These are phyloP conservation scores for Allophyes oxyacanthae DNA, from an alignment of 2,888 invertebrate genomes.

Conservation along the genomic window DNA sequence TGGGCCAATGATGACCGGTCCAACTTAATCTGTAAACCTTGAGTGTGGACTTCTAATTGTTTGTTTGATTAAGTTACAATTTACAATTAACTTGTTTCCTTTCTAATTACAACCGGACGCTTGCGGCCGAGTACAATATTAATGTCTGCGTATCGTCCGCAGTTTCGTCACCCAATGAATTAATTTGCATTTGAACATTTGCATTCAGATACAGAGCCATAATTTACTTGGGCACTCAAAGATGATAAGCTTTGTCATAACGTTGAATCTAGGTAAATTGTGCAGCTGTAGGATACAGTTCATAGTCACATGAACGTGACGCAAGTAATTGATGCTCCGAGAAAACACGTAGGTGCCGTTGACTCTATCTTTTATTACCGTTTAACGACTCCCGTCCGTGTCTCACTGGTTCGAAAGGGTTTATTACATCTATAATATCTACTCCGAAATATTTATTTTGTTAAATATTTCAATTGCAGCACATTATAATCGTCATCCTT, in stretches of 20 bases:
- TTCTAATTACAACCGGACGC: too few species aligned
- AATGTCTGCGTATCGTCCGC: too few species aligned
- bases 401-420: constrained; percentile 40
- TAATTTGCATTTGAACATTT: too few species aligned
- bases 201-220: too few species aligned
- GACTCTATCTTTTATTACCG: constrained; percentile 60
- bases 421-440: constrained; percentile 10
- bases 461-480: not conserved
- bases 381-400: constrained; percentile 58
- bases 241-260: constrained; percentile 6
- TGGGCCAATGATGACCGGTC: too few species aligned
- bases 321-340: constrained; percentile 57
- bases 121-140: too few species aligned
- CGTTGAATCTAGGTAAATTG: constrained; percentile 20
- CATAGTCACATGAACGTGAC: constrained; percentile 49
- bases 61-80: too few species aligned
- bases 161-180: too few species aligned
- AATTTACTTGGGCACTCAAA: not conserved
- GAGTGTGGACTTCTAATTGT: too few species aligned
- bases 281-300: constrained; percentile 49
- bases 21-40: too few species aligned
- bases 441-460: constrained; percentile 7
- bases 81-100: too few species aligned
- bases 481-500: not conserved
- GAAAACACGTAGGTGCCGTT: constrained; percentile 61